Evolutionary conservation across 2,113 vertebrate genomes (phyloP).

Genomic region (Panthera tigris): DNA sequence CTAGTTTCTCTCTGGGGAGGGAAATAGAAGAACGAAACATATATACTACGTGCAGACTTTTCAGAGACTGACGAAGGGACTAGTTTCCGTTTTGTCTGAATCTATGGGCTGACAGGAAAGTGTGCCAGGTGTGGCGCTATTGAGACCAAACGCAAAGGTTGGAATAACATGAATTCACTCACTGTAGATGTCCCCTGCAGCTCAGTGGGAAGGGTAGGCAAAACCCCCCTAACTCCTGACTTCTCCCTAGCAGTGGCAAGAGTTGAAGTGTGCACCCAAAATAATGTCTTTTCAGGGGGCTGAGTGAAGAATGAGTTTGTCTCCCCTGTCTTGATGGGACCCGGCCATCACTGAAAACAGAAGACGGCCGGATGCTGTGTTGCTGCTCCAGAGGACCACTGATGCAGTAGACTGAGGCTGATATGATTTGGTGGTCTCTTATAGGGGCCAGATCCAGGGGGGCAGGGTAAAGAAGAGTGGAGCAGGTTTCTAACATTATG

Average conservation of each 20-base stretch:
- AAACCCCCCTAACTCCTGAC: not conserved
- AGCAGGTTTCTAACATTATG: not conserved
- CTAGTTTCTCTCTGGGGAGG: not conserved
- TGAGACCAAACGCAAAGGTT: not conserved
- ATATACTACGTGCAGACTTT: not conserved
- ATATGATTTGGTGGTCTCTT: not conserved
- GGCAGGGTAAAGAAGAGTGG: not conserved
- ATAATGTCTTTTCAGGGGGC: not conserved
- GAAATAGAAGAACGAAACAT: not conserved
- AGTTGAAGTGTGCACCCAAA: not conserved
- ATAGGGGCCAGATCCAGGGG: not conserved
- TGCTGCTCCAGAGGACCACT: not conserved
- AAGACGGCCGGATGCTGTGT: not conserved
- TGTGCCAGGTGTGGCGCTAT: no score
- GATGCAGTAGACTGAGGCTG: not conserved
- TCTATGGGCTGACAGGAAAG: not conserved
- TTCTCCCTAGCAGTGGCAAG: not conserved
- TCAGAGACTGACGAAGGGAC: not conserved
- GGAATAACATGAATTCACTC: not conserved
- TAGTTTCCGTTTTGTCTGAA: not conserved
- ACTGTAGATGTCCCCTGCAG: not conserved
- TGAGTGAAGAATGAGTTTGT: not conserved
- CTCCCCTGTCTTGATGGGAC: not conserved
- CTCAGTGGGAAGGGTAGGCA: not conserved
- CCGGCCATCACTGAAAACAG: not conserved